Evolutionary conservation across 2,113 vertebrate species (phyloP), one percentile per base, ranked within the genome.

Genomic region (Zootoca vivipara): DNA sequence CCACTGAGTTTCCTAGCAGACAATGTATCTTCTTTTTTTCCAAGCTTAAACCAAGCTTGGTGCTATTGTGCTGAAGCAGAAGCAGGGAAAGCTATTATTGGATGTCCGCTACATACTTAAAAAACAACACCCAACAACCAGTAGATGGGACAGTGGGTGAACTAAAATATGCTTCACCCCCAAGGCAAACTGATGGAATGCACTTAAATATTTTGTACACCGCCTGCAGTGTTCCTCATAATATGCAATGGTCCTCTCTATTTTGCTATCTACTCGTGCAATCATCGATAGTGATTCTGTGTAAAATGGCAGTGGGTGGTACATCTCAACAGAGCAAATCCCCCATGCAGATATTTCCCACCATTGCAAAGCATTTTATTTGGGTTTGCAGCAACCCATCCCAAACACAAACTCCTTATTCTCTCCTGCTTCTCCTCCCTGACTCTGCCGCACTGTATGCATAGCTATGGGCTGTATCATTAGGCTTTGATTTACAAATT

Each of bases 401-500:
- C 87, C 69, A 90, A 91, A 77, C 87, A 83, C 92, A 90, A 1
- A 83, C 33, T 28, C 30, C 79, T 92, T 92, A 91, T 86, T 91
- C 83, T 89, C 90, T 91, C 90, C 85, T 84, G 92, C 91, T 69
- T 16, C 56, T 90, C 85, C 35, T 12, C 9, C 90, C 85, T 83
- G 92, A 89, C 67, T 16, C 56, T 91, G 85, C 35, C 85, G 81
- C n/a, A 88, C 13, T 87, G 72, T 87, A 92, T 94, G 91, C 46
- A 15, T 67, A 35, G 70, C 40, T 46, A 56, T 82, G 30, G 89
- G 86, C 82, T 85, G 69, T 22, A 79, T 93, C 94, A 95, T 94
- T 91, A 91, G 22, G 78, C 64, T 91, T 91, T 93, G 88, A 92
- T 93, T 93, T 92, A 83, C 74, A 40, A 81, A 92, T 92, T 92